These are phyloP conservation scores for Rhynchonycteris naso DNA, from an alignment of 2,797 vertebrate genomes.

Conservation along the genomic window DNA sequence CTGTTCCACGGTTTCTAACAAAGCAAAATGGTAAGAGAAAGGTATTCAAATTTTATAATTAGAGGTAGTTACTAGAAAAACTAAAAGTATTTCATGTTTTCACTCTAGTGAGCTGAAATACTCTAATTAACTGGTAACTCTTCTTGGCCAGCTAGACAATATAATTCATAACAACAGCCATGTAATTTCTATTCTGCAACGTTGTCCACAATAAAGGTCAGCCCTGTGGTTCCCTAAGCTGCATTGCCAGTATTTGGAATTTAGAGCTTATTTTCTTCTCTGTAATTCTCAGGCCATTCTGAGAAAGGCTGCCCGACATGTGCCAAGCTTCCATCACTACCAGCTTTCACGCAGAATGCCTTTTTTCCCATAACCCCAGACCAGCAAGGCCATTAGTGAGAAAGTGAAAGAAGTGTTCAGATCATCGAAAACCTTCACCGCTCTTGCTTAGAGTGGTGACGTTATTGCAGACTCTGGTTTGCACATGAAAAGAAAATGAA, in stretches of 20 bases:
- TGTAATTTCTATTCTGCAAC: not conserved
- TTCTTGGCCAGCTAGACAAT: not conserved
- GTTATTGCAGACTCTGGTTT: not conserved
- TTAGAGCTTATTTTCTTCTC: not conserved
- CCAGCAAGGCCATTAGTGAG: not conserved
- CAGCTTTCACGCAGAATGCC: not conserved
- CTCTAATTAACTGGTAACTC: not conserved
- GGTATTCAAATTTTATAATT: not conserved
- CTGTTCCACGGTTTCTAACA: not conserved
- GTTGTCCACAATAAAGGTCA: not conserved
- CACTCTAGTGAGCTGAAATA: not conserved
- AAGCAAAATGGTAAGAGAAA: not conserved
- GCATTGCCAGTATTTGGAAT: not conserved
- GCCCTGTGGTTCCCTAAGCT: not conserved
- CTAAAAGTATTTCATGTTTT: slow-evolving; percentile 19
- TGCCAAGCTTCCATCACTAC: not conserved
- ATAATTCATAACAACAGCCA: not conserved
- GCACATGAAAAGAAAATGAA: not conserved
- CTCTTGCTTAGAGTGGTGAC: not conserved
- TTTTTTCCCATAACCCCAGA: not conserved
- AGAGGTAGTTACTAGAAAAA: not conserved
- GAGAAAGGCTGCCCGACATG: not conserved
- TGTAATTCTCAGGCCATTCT: not conserved
- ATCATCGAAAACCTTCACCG: not conserved
- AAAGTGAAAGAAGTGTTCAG: not conserved